Conservation (phyloP, 2,113 vertebrate species). For the Indri indri region DNA sequence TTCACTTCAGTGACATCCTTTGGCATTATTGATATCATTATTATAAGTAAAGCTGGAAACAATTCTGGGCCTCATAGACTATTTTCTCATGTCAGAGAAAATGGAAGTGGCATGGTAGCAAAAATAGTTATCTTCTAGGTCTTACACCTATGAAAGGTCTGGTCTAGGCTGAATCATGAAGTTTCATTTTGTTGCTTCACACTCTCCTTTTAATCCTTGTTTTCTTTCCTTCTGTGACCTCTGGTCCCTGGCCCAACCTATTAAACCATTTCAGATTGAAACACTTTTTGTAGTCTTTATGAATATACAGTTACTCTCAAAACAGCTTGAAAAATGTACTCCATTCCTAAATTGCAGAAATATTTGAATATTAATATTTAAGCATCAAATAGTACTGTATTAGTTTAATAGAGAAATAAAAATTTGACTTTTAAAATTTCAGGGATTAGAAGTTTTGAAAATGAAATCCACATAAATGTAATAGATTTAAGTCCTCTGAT, state of each 20-base stretch:
- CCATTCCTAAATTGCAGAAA: neutral
- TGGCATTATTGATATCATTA: neutral
- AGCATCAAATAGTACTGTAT: neutral
- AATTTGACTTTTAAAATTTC: neutral
- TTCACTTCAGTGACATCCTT: neutral
- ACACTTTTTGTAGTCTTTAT: neutral
- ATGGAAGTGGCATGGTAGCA: neutral
- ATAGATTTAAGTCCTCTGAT: neutral
- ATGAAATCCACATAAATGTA: neutral
- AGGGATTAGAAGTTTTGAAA: neutral
- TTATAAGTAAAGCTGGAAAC: neutral
- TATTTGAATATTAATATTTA: neutral
- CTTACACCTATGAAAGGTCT: accelerated
- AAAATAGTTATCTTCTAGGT: neutral
- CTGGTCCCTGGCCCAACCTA: neutral
- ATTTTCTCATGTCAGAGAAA: neutral
- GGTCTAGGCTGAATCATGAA: neutral
- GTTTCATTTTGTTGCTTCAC: neutral
- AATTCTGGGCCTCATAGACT: neutral
- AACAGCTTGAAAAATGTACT: neutral
- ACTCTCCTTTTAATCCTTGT: neutral
- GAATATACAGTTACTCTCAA: neutral
- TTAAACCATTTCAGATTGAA: neutral
- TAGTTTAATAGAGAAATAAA: neutral
- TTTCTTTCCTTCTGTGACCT: neutral